phyloP scores from a whole-genome alignment of 1,140 invertebrate species.

The Drosophila mayri region DNA sequence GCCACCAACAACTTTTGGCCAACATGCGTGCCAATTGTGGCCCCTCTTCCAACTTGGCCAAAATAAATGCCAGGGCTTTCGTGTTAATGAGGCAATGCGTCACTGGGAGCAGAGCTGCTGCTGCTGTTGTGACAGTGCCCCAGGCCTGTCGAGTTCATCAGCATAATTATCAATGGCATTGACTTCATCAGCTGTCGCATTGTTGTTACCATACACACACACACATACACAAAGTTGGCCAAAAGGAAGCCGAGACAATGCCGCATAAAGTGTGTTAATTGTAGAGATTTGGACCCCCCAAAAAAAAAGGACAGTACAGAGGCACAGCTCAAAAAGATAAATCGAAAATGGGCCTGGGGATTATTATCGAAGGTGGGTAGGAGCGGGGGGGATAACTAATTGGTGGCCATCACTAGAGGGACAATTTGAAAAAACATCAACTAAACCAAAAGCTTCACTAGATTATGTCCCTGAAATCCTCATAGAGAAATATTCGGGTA shows the following conservation, averaged over 20 bases:
- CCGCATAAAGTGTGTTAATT: conserved; percentile 81
- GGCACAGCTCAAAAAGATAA: conserved; percentile 75
- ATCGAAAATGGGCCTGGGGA: conserved; percentile 42
- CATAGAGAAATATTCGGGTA: not conserved
- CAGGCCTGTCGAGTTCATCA: conserved; percentile 70
- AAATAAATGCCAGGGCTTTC: conserved; percentile 69
- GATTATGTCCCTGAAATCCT: not conserved
- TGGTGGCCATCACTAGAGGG: conserved; percentile 3
- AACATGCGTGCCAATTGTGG: conserved; percentile 72
- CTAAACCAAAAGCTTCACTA: conserved; percentile 12
- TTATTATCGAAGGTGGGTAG: conserved; percentile 1
- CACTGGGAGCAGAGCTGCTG: conserved; percentile 44
- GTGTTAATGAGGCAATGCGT: conserved; percentile 81
- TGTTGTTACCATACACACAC: conserved; percentile 34
- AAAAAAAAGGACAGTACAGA: no score
- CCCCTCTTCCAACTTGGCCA: not conserved
- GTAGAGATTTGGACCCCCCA: conserved; percentile 68
- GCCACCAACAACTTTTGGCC: conserved; percentile 19
- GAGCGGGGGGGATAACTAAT: conserved; percentile 8
- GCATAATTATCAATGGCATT: conserved; percentile 77
- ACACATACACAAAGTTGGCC: conserved; percentile 10
- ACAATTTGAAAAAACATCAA: not conserved
- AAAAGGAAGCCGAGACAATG: conserved; percentile 35
- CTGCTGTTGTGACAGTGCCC: conserved; percentile 1
- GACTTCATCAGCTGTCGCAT: conserved; percentile 74